These are phyloP conservation scores for Brachionus sp. DNA, from an alignment of 1,140 invertebrate species.

Conservation along the genomic window DNA sequence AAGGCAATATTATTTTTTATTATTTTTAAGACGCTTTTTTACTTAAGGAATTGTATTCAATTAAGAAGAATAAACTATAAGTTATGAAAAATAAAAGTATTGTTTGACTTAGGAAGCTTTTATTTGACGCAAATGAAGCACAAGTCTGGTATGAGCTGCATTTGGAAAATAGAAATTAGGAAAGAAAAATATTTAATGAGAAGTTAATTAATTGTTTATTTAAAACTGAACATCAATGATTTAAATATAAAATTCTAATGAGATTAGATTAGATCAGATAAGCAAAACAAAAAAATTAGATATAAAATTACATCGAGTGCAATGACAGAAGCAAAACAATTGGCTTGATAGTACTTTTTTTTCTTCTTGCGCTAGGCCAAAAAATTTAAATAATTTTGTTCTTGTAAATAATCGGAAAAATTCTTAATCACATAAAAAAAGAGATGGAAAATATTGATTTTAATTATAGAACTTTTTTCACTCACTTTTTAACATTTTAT, in stretches of 20 bases:
- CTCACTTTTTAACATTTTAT: constrained; percentile 1
- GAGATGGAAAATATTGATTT: not conserved
- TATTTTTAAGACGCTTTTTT: too few species aligned
- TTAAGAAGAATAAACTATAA: too few species aligned
- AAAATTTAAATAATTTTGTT: not conserved
- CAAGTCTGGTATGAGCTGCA: not conserved
- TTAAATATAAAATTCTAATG: not conserved
- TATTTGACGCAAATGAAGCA: not conserved
- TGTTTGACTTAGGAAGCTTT: not conserved
- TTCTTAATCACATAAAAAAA: not conserved
- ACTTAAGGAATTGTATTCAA: too few species aligned
- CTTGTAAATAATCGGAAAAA: not conserved
- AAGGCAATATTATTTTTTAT: not conserved
- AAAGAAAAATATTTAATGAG: not conserved
- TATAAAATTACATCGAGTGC: not conserved
- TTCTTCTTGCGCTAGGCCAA: not conserved
- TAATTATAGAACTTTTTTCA: not conserved
- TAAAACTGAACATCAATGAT: not conserved
- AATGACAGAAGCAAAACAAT: not conserved
- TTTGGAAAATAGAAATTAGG: not conserved
- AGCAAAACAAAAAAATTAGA: not conserved
- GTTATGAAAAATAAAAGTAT: not conserved
- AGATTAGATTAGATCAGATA: not conserved
- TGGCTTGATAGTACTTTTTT: not conserved
- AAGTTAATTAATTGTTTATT: not conserved